Base-by-base conservation (phyloP, 2,888 invertebrate genomes). In the Odontomyia ornata region DNA sequence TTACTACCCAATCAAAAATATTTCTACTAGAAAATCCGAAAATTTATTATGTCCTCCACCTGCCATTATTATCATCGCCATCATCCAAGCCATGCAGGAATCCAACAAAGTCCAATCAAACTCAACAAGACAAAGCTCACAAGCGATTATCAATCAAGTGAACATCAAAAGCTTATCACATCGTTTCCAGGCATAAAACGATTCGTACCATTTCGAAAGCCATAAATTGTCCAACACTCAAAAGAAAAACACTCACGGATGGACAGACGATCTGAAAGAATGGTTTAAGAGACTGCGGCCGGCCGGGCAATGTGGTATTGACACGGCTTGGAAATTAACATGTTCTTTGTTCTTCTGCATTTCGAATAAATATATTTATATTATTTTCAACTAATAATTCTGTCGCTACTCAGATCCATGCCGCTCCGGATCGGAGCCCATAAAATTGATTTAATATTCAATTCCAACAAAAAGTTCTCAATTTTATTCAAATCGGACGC, bases 261-360 rank as follows among this genome's bases (percentile, higher is more conserved):
- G 36, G 36, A 36, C 36, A 36, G 36, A 36, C 36, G 36, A 36
- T 36, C 52, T 15, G 15, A 52, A 52, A 52, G 4, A 52, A 36
- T 36, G 36, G 36, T 36, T 36, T 36, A 36, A 36, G 36, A 36
- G 36, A n/a, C n/a, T n/a, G n/a, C n/a, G n/a, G n/a, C n/a, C n/a
- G n/a, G 36, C 3, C 15, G 18, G 52, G n/a, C 52, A 52, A 52
- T n/a, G 52, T 52, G 52, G 52, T n/a, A 52, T 18, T 4, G 15
- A 4, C n/a, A 52, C 3, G 7, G 4, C 56, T n/a, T 13, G 11
- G 5, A 21, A 60, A 60, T 60, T 60, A 25, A 60, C 21, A 60
- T 60, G 25, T 21, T 60, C 57, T 60, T 60, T 60, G 57, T 60
- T 60, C 57, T 25, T 23, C 23, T 60, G n/a, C 57, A 60, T 60